Evolutionary conservation across 2,888 invertebrate genomes (phyloP), one percentile per base, ranked within the genome.

Genomic region (Lithosia quadra): DNA sequence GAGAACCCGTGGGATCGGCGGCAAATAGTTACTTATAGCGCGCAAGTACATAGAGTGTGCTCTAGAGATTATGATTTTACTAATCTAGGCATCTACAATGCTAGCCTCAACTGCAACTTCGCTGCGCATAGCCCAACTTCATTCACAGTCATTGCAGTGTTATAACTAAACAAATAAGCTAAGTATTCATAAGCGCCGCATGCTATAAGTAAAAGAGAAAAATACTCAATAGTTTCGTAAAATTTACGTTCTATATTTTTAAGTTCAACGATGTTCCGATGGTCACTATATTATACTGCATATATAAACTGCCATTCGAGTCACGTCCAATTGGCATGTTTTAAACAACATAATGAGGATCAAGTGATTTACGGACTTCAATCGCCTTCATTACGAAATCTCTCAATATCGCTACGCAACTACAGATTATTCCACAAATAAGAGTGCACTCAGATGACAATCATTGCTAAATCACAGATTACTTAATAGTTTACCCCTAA

Each of bases 301-400:
- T 39, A 18, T 43, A 43, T 43, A 43, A 43, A 43, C 43, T 43
- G 28, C n/a, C 24, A 21, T 56, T 34, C 56, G 49, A 72, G 75
- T 69, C 69, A 76, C 76, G 74, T 76, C 57, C 72, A 72, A 80
- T 78, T 78, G 78, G 71, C 76, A 68, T 74, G 72, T 77, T 74
- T 72, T 74, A 65, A 81, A 83, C 78, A 76, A 79, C 73, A 76
- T 82, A 81, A 80, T 83, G 82, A 78, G 72, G 69, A 63, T 65
- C 67, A 34, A 11, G 74, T 82, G 82, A 84, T 85, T 81, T 84
- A 82, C 78, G 22, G 72, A 74, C 76, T 73, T 65, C 69, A 77
- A 82, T 78, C 62, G 72, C 71, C 71, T 63, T 71, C 76, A 82
- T 80, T 74, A 80, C 36, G 39, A 66, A 69, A 73, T 74, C 61